These are phyloP conservation scores for Andricus curvator DNA, from an alignment of 2,888 invertebrate species.

Conservation along the genomic window DNA sequence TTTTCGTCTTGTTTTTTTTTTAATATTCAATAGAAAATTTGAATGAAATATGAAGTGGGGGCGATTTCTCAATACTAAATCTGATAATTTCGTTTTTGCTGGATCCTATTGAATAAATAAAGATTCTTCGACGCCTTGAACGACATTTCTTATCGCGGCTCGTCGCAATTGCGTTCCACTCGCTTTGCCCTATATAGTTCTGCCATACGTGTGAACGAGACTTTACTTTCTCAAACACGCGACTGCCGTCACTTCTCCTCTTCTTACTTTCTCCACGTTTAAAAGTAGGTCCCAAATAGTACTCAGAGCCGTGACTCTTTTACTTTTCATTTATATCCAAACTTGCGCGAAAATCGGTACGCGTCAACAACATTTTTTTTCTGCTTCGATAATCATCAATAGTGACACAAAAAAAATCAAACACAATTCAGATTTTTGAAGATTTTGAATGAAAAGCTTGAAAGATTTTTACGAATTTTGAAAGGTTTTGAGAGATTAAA, in stretches of 20 bases:
- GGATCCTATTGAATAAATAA: neutral
- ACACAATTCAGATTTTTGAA: too few species aligned
- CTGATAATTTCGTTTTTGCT: neutral
- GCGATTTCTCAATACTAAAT: neutral
- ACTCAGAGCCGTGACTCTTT: slow-evolving; percentile 55
- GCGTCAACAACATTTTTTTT: neutral
- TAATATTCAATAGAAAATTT: neutral
- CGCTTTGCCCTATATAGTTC: slow-evolving; percentile 60
- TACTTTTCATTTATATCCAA: slow-evolving; percentile 36
- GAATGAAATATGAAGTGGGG: neutral
- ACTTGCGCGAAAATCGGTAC: slow-evolving; percentile 27
- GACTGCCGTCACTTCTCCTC: slow-evolving; percentile 65
- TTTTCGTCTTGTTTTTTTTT: too few species aligned
- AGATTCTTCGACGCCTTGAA: slow-evolving; percentile 25
- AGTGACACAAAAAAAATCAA: too few species aligned
- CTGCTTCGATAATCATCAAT: neutral
- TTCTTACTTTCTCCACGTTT: slow-evolving; percentile 72
- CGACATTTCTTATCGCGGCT: slow-evolving; percentile 35
- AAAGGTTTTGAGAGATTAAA: too few species aligned
- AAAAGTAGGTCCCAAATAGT: slow-evolving; percentile 76
- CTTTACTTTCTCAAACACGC: slow-evolving; percentile 73
- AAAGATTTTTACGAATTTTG: too few species aligned
- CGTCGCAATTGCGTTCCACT: slow-evolving; percentile 49
- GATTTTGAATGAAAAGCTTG: too few species aligned
- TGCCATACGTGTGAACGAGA: slow-evolving; percentile 64